Evolutionary conservation across 2,113 vertebrate genomes (phyloP).

Genomic region (Eclectus roratus): DNA sequence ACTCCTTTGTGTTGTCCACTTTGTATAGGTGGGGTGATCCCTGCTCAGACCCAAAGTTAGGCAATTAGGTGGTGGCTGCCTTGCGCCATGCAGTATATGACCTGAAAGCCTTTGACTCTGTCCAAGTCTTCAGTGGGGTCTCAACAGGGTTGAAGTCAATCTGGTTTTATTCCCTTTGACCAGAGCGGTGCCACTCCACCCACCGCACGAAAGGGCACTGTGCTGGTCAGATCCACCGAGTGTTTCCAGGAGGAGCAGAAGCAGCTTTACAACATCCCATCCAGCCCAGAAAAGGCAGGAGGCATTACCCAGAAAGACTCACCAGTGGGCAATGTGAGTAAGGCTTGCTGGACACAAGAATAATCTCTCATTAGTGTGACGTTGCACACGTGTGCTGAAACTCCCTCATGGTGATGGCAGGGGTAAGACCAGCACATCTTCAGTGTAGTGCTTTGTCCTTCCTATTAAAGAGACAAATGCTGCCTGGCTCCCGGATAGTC

Average conservation of each 20-base stretch:
- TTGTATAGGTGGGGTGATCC: neutral
- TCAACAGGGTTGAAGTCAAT: neutral
- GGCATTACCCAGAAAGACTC: neutral
- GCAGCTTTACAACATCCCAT: slow-evolving; percentile 64
- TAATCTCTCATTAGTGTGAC: neutral
- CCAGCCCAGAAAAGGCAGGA: slow-evolving; percentile 32
- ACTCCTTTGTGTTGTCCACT: neutral
- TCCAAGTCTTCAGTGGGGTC: neutral
- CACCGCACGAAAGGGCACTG: neutral
- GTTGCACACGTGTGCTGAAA: rapidly evolving
- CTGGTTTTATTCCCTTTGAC: neutral
- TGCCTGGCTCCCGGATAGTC: neutral
- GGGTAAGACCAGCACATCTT: neutral
- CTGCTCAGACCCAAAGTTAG: neutral
- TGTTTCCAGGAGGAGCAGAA: slow-evolving; percentile 38
- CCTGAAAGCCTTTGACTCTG: neutral
- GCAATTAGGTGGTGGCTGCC: neutral
- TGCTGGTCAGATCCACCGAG: neutral
- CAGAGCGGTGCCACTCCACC: neutral
- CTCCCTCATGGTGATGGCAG: rapidly evolving
- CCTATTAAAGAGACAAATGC: neutral
- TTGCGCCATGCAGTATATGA: neutral
- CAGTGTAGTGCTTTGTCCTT: neutral
- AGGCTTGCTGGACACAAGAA: neutral
- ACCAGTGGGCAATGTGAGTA: neutral